Conservation (phyloP, 2,888 invertebrate species). For the Apotomis betuletana region DNA sequence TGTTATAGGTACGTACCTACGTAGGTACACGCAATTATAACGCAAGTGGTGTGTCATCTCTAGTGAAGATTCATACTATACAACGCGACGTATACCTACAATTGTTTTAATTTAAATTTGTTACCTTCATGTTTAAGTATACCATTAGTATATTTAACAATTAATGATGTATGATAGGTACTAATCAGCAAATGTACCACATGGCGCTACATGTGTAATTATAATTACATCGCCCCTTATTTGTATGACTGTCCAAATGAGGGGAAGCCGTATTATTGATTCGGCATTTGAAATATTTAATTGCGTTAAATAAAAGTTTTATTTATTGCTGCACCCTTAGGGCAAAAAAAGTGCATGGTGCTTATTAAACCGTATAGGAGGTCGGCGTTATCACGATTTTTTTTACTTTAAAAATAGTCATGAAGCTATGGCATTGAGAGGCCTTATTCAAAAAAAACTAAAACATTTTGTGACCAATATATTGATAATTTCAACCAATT, state of each 20-base stretch:
- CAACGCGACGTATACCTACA: too few relatives aligned
- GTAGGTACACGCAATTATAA: too few relatives aligned
- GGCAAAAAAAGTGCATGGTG: neutral
- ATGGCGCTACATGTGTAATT: slow-evolving; percentile 31
- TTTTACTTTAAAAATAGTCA: too few relatives aligned
- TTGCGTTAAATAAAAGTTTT: slow-evolving; percentile 13
- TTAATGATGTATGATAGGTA: slow-evolving; percentile 25
- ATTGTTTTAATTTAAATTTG: too few relatives aligned
- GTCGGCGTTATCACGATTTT: neutral
- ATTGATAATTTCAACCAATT: too few relatives aligned
- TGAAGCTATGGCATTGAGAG: too few relatives aligned
- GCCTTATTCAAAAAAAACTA: too few relatives aligned
- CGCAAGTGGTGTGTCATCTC: too few relatives aligned
- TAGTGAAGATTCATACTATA: too few relatives aligned
- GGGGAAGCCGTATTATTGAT: slow-evolving; percentile 30
- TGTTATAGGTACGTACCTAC: too few relatives aligned
- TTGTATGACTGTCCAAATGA: slow-evolving; percentile 17
- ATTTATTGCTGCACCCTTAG: neutral
- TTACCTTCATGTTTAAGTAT: too few relatives aligned
- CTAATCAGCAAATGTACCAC: slow-evolving; percentile 22
- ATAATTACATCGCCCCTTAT: slow-evolving; percentile 33
- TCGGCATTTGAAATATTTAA: slow-evolving; percentile 26
- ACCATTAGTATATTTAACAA: neutral
- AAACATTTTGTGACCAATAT: too few relatives aligned
- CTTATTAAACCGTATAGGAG: neutral